phyloP scores from a whole-genome alignment of 2,888 invertebrate species.

The Lasioglossum morio region DNA sequence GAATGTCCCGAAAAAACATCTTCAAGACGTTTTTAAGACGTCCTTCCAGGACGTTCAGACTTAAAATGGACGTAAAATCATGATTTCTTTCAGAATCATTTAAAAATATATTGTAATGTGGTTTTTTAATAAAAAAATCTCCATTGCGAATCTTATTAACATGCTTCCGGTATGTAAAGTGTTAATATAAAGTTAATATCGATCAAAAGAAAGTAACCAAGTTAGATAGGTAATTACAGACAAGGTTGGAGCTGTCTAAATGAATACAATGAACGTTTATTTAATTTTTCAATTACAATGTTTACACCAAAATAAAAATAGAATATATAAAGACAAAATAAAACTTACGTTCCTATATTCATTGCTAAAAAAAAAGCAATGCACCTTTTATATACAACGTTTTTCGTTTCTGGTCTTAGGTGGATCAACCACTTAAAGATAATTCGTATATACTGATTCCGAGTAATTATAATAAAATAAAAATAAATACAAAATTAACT shows the following conservation, averaged over 20 bases:
- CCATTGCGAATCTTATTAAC: not conserved
- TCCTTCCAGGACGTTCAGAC: too few species aligned
- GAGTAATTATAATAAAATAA: constrained; percentile 1
- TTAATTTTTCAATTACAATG: constrained; percentile 54
- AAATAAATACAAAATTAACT: constrained; percentile 42
- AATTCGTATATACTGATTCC: constrained; percentile 28
- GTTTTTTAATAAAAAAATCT: not conserved
- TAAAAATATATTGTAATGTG: not conserved
- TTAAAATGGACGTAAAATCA: too few species aligned
- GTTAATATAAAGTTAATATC: not conserved
- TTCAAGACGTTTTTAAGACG: too few species aligned
- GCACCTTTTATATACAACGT: constrained; percentile 43
- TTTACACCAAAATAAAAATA: constrained; percentile 43
- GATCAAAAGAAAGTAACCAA: not conserved
- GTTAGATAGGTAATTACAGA: not conserved
- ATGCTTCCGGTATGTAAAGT: not conserved
- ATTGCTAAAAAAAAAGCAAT: constrained; percentile 48
- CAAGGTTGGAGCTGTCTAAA: not conserved
- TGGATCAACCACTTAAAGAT: constrained; percentile 29
- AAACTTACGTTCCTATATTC: constrained; percentile 40
- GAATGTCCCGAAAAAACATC: too few species aligned
- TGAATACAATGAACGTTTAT: constrained; percentile 58
- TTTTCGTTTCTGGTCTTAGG: constrained; percentile 22
- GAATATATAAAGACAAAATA: constrained; percentile 41
- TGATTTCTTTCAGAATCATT: not conserved